phyloP scores from a whole-genome alignment of 2,797 vertebrate species.

The Percopsis omiscomaycus region DNA sequence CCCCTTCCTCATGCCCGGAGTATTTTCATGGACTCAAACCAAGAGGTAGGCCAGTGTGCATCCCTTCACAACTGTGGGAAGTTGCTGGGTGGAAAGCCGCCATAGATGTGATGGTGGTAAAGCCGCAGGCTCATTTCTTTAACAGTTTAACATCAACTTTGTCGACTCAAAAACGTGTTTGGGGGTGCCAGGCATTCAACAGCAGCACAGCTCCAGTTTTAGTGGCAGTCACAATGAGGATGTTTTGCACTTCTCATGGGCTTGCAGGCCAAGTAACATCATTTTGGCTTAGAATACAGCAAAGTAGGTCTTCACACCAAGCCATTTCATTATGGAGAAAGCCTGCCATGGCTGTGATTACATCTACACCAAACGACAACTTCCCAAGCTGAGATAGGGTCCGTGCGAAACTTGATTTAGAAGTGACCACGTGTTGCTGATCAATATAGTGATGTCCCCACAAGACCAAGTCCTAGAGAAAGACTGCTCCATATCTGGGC shows the following conservation, averaged over 20 bases:
- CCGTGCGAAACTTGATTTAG: constrained; percentile 31
- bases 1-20: constrained; percentile 3
- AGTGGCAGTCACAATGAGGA: constrained; percentile 1
- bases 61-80: constrained; percentile 18
- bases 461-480: constrained; percentile 42
- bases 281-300: not conserved
- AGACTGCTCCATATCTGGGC: constrained; percentile 11
- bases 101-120: not conserved
- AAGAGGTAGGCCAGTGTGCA: constrained; percentile 32
- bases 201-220: constrained; percentile 2
- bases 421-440: constrained; percentile 10
- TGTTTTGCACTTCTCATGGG: not conserved
- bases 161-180: not conserved
- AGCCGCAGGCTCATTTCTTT: constrained; percentile 1
- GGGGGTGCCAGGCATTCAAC: no score
- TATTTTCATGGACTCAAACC: constrained; percentile 10
- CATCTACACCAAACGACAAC: constrained; percentile 8
- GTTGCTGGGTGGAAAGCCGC: constrained; percentile 10
- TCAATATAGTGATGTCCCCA: constrained; percentile 28
- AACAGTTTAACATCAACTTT: not conserved
- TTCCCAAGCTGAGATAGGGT: constrained; percentile 38
- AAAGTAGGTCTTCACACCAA: not conserved
- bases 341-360: not conserved
- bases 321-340: constrained; percentile 5
- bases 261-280: constrained; percentile 5